A percentile compares a stretch with the other conserved stretches of the same genome.
phyloP scores from a whole-genome alignment of 2,797 vertebrate species.

The Gastrophryne carolinensis region DNA sequence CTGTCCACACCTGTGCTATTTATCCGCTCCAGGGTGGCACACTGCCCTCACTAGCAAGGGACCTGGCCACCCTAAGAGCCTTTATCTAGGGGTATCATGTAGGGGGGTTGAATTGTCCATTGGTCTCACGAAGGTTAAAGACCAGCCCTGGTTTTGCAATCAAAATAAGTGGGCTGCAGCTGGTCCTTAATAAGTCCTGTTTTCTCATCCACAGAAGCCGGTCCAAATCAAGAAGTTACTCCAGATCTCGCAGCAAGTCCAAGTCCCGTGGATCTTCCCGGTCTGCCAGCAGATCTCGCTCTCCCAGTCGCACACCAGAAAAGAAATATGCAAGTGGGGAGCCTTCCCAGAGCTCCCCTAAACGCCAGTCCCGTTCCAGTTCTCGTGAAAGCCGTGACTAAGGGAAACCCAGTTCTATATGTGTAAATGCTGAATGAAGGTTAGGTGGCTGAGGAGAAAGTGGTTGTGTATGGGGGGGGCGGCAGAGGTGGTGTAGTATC shows the following conservation, averaged over 20 bases:
- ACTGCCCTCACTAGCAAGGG: no score
- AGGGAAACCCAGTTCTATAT: not conserved
- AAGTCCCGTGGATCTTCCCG: slow-evolving; percentile 66
- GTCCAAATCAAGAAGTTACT: slow-evolving; percentile 83
- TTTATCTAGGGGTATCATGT: no score
- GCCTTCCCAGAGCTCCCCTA: slow-evolving; percentile 69
- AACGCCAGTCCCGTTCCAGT: slow-evolving; percentile 72
- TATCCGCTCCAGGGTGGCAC: no score
- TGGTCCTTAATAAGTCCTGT: not conserved
- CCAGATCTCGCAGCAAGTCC: slow-evolving; percentile 71
- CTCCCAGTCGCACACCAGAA: slow-evolving; percentile 82
- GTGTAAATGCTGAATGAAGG: slow-evolving; percentile 17
- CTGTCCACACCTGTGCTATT: no score
- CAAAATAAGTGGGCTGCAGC: no score
- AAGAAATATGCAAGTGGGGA: slow-evolving; percentile 74
- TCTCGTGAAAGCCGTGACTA: slow-evolving; percentile 75
- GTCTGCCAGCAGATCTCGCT: slow-evolving; percentile 71
- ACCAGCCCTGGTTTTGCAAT: no score
- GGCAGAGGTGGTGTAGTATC: slow-evolving; percentile 20
- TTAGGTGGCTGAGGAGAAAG: not conserved
- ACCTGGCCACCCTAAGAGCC: no score
- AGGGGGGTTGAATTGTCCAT: no score
- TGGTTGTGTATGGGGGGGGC: not conserved
- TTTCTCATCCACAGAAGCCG: slow-evolving; percentile 69
- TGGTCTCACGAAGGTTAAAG: no score